Percentiles rank a stretch among this genome's conserved stretches.
Evolutionary conservation across 2,888 invertebrate genomes (phyloP).

Genomic region (Icerya purchasi): DNA sequence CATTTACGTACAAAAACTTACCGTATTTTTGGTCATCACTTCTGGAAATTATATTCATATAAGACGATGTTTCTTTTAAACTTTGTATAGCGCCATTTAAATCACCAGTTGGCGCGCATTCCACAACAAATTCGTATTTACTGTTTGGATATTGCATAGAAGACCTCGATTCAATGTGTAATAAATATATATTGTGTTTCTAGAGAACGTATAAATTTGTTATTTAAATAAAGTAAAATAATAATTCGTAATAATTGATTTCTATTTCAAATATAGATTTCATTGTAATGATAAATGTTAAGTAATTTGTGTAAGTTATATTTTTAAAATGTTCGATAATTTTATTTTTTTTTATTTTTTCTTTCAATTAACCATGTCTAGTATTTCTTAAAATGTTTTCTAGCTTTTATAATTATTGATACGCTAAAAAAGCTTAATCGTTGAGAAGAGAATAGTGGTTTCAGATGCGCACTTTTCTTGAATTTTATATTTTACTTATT

Average conservation of each 20-base stretch:
- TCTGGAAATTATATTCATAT: constrained; percentile 70
- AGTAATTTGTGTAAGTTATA: too few relatives aligned
- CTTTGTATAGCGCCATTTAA: constrained; percentile 53
- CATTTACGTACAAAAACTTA: too few relatives aligned
- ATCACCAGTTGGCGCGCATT: constrained; percentile 61
- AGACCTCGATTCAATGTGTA: constrained; percentile 83
- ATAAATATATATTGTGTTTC: constrained; percentile 46
- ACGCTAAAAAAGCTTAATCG: too few relatives aligned
- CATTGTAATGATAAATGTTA: too few relatives aligned
- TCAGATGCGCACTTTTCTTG: too few relatives aligned
- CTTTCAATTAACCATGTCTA: neutral
- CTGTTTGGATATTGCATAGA: constrained; percentile 47
- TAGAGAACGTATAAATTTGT: constrained; percentile 15
- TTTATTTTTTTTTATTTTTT: neutral
- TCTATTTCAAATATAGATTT: too few relatives aligned
- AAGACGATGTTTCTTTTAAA: constrained; percentile 44
- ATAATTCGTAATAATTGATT: too few relatives aligned
- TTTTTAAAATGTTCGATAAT: neutral
- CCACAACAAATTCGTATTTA: constrained; percentile 82
- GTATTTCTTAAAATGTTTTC: too few relatives aligned
- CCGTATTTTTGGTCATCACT: constrained; percentile 55
- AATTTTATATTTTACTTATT: too few relatives aligned
- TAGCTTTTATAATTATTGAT: too few relatives aligned
- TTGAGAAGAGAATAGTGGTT: too few relatives aligned
- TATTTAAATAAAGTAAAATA: neutral